These are phyloP conservation scores for Cyclargus thomasi DNA, from an alignment of 1,140 invertebrate genomes.

Conservation along the genomic window DNA sequence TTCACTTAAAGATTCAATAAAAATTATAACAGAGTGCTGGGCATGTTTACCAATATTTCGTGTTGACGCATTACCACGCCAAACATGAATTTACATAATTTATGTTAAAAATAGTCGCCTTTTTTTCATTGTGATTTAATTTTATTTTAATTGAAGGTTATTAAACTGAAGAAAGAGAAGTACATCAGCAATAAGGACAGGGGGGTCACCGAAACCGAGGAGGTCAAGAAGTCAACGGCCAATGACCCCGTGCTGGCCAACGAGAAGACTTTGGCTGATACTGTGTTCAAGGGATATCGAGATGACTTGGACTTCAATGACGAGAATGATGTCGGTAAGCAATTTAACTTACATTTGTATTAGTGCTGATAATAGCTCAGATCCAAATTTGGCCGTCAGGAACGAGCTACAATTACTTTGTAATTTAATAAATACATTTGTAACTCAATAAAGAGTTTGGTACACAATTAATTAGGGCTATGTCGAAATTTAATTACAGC, in stretches of 20 bases:
- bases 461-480: too few relatives aligned
- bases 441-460: too few relatives aligned
- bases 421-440: too few relatives aligned
- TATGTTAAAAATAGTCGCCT: neutral
- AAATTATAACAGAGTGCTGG: too few relatives aligned
- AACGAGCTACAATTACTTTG: too few relatives aligned
- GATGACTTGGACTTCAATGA: conserved; percentile 85
- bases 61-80: too few relatives aligned
- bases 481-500: too few relatives aligned
- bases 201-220: conserved; percentile 56
- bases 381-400: too few relatives aligned
- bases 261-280: conserved; percentile 56
- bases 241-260: conserved; percentile 42
- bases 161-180: conserved; percentile 76
- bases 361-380: too few relatives aligned
- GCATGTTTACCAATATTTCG: too few relatives aligned
- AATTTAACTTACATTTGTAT: too few relatives aligned
- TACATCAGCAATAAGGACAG: conserved; percentile 71
- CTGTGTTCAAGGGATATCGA: conserved; percentile 73
- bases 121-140: neutral
- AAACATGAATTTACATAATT: neutral
- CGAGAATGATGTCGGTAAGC: conserved; percentile 80
- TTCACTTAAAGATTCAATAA: too few relatives aligned
- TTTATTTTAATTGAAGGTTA: conserved; percentile 63
- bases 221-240: conserved; percentile 31